These are phyloP conservation scores for Hyla sarda DNA, from an alignment of 2,113 vertebrate species.

Conservation along the genomic window DNA sequence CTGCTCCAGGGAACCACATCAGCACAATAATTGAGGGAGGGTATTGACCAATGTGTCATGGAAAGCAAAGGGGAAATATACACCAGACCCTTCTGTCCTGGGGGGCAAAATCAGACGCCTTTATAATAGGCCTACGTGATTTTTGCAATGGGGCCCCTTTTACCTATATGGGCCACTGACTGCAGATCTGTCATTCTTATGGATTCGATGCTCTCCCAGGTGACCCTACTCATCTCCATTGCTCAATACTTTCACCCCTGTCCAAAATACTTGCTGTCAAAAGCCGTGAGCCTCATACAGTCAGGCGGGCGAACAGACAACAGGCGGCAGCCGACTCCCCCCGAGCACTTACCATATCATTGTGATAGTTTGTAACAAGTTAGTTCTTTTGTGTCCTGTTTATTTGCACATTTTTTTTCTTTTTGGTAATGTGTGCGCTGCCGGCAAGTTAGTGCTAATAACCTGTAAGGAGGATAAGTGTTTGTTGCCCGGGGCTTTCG, in stretches of 20 bases:
- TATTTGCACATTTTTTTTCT: conserved; percentile 43
- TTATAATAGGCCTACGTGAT: no score
- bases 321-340: not conserved
- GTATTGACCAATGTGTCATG: no score
- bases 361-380: conserved; percentile 42
- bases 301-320: not conserved
- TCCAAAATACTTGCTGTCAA: not conserved
- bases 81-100: no score
- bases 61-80: no score
- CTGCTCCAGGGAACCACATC: no score
- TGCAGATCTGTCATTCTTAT: not conserved
- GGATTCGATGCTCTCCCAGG: not conserved
- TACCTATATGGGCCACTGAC: no score
- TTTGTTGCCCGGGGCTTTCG: conserved; percentile 66
- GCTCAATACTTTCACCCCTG: not conserved
- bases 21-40: no score
- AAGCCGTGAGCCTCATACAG: not conserved
- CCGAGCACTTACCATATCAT: not conserved
- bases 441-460: conserved; percentile 20
- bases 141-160: no score
- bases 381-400: conserved; percentile 29
- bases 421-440: conserved; percentile 28
- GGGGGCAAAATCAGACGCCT: no score
- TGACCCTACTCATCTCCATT: not conserved
- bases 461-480: conserved; percentile 57